Evolutionary conservation across 1,140 invertebrate genomes (phyloP).

Genomic region (Piezodorus guildinii): DNA sequence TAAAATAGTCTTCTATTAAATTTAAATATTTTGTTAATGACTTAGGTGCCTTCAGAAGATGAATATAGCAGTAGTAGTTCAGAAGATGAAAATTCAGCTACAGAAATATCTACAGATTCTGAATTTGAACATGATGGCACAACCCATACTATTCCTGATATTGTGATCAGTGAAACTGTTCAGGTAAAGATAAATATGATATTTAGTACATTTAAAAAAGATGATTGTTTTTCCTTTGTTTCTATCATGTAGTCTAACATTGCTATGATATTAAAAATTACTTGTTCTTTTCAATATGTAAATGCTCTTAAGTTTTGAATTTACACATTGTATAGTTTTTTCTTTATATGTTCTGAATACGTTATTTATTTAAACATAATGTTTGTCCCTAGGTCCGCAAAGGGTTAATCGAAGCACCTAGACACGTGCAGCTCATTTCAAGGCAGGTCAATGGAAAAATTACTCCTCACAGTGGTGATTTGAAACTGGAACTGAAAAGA

Average conservation of each 20-base stretch:
- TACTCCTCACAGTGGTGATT: conserved; percentile 17
- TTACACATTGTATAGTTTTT: too few species aligned
- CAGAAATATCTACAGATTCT: conserved; percentile 82
- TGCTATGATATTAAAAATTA: too few species aligned
- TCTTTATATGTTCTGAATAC: too few species aligned
- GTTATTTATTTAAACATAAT: not conserved
- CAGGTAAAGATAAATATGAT: conserved; percentile 36
- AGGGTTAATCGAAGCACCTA: conserved; percentile 27
- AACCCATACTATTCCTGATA: conserved; percentile 52
- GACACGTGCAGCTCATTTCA: conserved; percentile 26
- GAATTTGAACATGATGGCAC: conserved; percentile 74
- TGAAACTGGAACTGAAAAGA: conserved; percentile 26
- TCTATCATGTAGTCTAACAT: too few species aligned
- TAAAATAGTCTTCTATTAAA: too few species aligned
- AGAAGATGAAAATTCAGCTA: conserved; percentile 65
- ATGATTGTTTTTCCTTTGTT: too few species aligned
- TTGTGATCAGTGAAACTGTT: conserved; percentile 54
- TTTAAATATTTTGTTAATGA: too few species aligned
- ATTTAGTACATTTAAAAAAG: too few species aligned
- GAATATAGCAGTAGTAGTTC: conserved; percentile 35
- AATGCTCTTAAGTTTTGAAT: too few species aligned
- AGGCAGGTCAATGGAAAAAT: conserved; percentile 26
- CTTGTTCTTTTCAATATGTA: too few species aligned
- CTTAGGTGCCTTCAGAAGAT: conserved; percentile 56
- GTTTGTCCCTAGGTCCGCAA: conserved; percentile 21